A percentile compares a stretch with the other conserved stretches of the same genome.
Evolutionary conservation across 2,797 vertebrate genomes (phyloP).

Genomic region (Amblyopsis hoosieri): DNA sequence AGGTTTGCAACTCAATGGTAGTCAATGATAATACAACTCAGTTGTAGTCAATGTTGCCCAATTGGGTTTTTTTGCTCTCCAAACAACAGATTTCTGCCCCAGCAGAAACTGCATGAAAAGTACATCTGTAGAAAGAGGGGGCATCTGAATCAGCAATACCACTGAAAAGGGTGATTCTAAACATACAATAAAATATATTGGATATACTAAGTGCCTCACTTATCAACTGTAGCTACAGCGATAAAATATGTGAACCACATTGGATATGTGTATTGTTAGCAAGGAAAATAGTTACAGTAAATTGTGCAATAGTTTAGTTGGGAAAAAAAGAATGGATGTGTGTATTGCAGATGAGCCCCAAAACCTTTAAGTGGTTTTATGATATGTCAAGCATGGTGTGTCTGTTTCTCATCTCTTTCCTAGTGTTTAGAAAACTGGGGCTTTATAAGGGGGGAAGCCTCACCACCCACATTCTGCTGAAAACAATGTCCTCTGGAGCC

Average conservation of each 20-base stretch:
- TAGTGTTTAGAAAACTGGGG: constrained; percentile 18
- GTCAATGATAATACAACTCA: too few relatives aligned
- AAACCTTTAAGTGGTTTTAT: background rate
- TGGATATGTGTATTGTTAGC: constrained; percentile 2
- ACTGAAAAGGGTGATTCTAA: too few relatives aligned
- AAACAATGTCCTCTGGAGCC: too few relatives aligned
- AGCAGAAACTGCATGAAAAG: too few relatives aligned
- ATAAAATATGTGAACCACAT: background rate
- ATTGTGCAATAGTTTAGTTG: background rate
- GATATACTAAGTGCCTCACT: background rate
- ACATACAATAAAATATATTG: too few relatives aligned
- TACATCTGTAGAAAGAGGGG: too few relatives aligned
- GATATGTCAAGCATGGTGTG: constrained; percentile 1
- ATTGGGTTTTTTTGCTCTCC: too few relatives aligned
- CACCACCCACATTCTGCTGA: background rate
- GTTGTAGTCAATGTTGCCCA: too few relatives aligned
- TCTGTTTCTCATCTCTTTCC: constrained; percentile 12
- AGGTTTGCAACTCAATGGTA: too few relatives aligned
- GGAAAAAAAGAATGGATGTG: background rate
- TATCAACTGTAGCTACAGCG: background rate
- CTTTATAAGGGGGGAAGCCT: constrained; percentile 15
- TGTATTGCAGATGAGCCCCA: constrained; percentile 4
- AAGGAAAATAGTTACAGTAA: constrained; percentile 11
- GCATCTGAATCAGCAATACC: too few relatives aligned
- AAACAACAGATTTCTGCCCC: too few relatives aligned